Base-by-base conservation (phyloP, 2,797 vertebrate species). In the Jordanella pulchra region DNA sequence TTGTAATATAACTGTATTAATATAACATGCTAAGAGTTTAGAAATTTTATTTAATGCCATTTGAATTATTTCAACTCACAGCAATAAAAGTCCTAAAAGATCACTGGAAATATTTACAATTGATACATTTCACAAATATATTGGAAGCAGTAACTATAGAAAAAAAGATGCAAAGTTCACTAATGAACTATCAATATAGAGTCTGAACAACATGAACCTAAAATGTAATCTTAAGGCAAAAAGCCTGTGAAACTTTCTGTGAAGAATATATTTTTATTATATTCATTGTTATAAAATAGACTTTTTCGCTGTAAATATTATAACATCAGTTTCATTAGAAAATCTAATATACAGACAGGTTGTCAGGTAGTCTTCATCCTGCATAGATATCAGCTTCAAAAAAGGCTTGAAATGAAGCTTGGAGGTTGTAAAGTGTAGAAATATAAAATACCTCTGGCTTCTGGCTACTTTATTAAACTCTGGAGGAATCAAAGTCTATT, bases 391-490 rank as follows among this genome's bases (percentile, higher is more conserved):
- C 4, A 56, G 42, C 15, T 30, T 14, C 55, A 17, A 48, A 45
- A 27, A 66, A 1, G 27, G n/a, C n/a, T 75, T 9, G 65, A 72
- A 54, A 64, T 54, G 4, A 25, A 56, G 7, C 32, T 53, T 50
- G 54, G n/a, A 18, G 7, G 11, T 15, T 27, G n/a, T 21, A 44
- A 45, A 55, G 10, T 28, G 0, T 7, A 4, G 48, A 14, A 53
- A 13, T 21, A 65, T 35, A 50, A 39, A 18, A 4, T 35, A 39
- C 32, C n/a, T 35, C n/a, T 21, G 14, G 25, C 30, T 28, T 73
- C 4, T 48, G 44, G 44, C n/a, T 69, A 70, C 60, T n/a, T 67
- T 60, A 35, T 65, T 11, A 78, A 78, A 67, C 7, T 65, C 44
- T 3, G 30, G 53, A 72, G 15, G 63, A 78, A 47, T 68, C 11